Base-by-base conservation (phyloP, 2,113 vertebrate genomes). In the Nipponia nippon region DNA sequence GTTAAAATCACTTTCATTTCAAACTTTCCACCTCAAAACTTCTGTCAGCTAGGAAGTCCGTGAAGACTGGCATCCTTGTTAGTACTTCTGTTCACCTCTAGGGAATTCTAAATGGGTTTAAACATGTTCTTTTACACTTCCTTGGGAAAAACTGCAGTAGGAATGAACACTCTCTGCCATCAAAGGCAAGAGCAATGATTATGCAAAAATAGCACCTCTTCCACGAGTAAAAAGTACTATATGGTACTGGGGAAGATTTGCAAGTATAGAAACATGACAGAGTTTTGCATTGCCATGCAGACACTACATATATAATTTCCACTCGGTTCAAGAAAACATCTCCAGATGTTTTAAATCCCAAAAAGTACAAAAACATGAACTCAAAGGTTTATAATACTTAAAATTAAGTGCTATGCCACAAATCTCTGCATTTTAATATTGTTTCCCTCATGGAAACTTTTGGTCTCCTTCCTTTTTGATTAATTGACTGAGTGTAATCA, bases 301-400 rank as follows among this genome's bases (percentile, higher is more conserved):
- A 56, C 1, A 36, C 11, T 16, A 42, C 2, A 26, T 6, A 4
- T 8, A 81, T 9, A 1, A 0, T 16, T 62, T 78, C 27, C 9
- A 30, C 20, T 34, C 23, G 32, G 34, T 58, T 83, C 22, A 89
- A 50, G 32, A 58, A 50, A 77, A 63, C 5, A 46, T 30, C 22
- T 26, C 27, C 29, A 77, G 38, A 49, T 42, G 62, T 70, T 93
- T 89, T 70, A 72, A 42, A 82, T 21, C 22, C 14, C 8, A 0
- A 11, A 46, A 88, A 83, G 3, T n/a, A 80, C 42, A 14, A 87
- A 75, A 61, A 65, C 4, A 11, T 30, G 67, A 85, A 58, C 13
- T 67, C 17, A 62, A 29, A 67, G 2, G 20, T 32, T 82, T 44
- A 38, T 13, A 77, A 38, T 6, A 52, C 7, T 34, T 62, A 47